Conservation (phyloP, 53 echinoderm and acorn worm genomes). For the Echinometra lucunter region DNA sequence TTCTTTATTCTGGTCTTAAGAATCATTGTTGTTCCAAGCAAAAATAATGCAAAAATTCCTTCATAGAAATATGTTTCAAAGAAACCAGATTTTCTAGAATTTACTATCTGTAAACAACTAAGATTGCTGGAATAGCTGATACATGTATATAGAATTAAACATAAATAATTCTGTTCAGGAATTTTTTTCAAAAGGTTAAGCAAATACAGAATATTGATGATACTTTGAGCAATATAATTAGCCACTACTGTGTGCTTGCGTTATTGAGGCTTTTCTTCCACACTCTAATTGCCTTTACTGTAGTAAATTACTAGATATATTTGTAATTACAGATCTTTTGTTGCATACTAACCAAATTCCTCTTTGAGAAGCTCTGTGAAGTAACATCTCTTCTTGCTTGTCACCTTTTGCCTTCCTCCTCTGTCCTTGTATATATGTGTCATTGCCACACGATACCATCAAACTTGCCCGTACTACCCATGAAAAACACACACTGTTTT, state of each 20-base stretch:
- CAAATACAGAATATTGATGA: background rate
- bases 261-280: background rate
- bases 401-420: constrained; percentile 47
- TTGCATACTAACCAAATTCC: constrained; percentile 52
- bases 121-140: background rate
- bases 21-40: background rate
- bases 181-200: background rate
- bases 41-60: background rate
- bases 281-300: background rate
- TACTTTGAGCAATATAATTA: background rate
- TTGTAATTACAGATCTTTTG: constrained; percentile 27
- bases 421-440: constrained; percentile 28
- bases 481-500: background rate
- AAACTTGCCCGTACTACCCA: constrained; percentile 26
- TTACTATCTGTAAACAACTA: background rate
- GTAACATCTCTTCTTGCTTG: constrained; percentile 67
- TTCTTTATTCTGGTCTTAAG: background rate
- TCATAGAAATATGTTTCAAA: background rate
- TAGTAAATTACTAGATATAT: constrained; percentile 6
- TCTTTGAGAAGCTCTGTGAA: constrained; percentile 51
- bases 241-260: background rate
- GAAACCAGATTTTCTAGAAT: background rate
- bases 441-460: constrained; percentile 41
- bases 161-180: background rate
- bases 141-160: background rate